A percentile compares a stretch with the other conserved stretches of the same genome.
These are phyloP conservation scores for Mesaphorura yosii DNA, from an alignment of 1,140 invertebrate genomes.

Conservation along the genomic window DNA sequence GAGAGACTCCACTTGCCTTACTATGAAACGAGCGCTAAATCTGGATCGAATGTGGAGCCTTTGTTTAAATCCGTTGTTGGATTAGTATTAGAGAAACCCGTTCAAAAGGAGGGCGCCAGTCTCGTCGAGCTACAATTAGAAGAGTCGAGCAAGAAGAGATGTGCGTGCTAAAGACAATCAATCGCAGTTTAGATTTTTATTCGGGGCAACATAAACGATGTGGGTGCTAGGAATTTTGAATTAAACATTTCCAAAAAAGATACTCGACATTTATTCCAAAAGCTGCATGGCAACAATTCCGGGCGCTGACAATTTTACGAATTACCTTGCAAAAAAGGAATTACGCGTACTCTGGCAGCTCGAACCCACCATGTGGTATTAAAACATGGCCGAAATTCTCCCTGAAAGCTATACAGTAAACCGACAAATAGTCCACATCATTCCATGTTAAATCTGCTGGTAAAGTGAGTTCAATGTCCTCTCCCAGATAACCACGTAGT, in stretches of 20 bases:
- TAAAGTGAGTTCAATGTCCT: slow-evolving; percentile 21
- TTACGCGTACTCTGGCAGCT: slow-evolving; percentile 4
- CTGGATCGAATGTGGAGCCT: slow-evolving; percentile 56
- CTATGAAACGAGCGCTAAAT: slow-evolving; percentile 82
- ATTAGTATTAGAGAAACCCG: slow-evolving; percentile 21
- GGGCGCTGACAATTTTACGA: too few species aligned
- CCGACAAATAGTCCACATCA: slow-evolving; percentile 25
- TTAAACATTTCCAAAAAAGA: too few species aligned
- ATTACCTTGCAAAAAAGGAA: too few species aligned
- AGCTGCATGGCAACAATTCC: too few species aligned
- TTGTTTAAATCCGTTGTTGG: slow-evolving; percentile 57
- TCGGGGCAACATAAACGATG: too few species aligned
- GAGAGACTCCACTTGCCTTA: slow-evolving; percentile 70
- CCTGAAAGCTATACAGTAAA: slow-evolving; percentile 23
- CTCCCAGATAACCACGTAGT: slow-evolving; percentile 15
- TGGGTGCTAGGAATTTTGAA: too few species aligned
- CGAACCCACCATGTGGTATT: slow-evolving; percentile 17
- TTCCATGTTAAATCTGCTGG: slow-evolving; percentile 19
- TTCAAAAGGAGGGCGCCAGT: too few species aligned
- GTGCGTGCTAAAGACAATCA: too few species aligned
- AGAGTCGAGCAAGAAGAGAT: too few species aligned
- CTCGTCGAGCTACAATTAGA: too few species aligned
- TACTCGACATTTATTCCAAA: too few species aligned
- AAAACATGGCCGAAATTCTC: slow-evolving; percentile 24
- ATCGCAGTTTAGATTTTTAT: too few species aligned